Percentiles rank a stretch among this genome's conserved stretches.
Evolutionary conservation across 2,888 invertebrate genomes (phyloP).

Genomic region (Nycteola revayana): DNA sequence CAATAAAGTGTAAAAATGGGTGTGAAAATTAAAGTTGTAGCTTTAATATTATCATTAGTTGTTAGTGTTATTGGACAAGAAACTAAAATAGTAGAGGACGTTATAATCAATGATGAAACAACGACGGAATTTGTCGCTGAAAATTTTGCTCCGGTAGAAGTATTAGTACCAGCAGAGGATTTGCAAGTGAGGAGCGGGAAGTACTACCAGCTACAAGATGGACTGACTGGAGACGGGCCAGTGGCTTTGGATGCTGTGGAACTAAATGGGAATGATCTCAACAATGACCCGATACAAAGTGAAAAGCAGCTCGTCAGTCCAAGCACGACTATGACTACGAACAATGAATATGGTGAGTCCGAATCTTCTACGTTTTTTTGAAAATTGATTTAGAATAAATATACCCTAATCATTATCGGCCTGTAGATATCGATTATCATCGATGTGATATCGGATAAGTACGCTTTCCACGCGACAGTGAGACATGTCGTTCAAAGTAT

Average conservation of each 20-base stretch:
- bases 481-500: too few species aligned
- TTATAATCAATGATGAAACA: slow-evolving; percentile 37
- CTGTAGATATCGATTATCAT: too few species aligned
- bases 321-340: slow-evolving; percentile 50
- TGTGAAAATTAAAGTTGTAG: slow-evolving; percentile 49
- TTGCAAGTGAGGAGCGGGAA: slow-evolving; percentile 65
- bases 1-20: slow-evolving; percentile 60
- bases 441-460: too few species aligned
- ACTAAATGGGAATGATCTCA: too few species aligned
- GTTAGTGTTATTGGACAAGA: slow-evolving; percentile 66
- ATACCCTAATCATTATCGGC: too few species aligned
- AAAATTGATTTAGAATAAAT: background rate
- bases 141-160: slow-evolving; percentile 46
- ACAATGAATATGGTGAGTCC: slow-evolving; percentile 64
- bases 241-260: slow-evolving; percentile 28
- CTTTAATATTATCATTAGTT: slow-evolving; percentile 56
- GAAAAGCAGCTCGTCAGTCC: slow-evolving; percentile 54
- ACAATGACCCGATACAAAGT: slow-evolving; percentile 43
- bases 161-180: slow-evolving; percentile 40
- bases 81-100: slow-evolving; percentile 43
- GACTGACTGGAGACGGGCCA: slow-evolving; percentile 47
- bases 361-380: background rate
- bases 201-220: slow-evolving; percentile 62
- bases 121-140: slow-evolving; percentile 35
- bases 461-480: too few species aligned